A percentile compares a stretch with the other conserved stretches of the same genome.
Conservation (phyloP, 1,140 invertebrate species). For the Atta cephalotes region DNA sequence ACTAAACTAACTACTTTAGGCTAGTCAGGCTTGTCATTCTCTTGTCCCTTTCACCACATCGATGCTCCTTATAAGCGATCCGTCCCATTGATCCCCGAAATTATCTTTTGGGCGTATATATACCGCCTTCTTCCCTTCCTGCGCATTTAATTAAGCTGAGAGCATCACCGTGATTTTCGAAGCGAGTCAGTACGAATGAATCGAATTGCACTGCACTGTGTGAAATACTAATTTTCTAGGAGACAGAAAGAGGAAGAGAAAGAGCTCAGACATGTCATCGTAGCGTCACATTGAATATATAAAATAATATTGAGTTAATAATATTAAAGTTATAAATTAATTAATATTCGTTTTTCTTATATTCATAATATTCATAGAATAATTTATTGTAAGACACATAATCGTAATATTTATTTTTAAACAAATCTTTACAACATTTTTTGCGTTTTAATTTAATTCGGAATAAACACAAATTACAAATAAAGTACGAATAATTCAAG, state of each 20-base stretch:
- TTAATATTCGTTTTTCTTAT: constrained; percentile 7
- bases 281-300: background rate
- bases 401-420: background rate
- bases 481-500: background rate
- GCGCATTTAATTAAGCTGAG: constrained; percentile 81
- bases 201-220: constrained; percentile 66
- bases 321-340: background rate
- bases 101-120: constrained; percentile 61
- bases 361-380: constrained; percentile 8
- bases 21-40: constrained; percentile 73
- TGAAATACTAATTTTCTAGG: constrained; percentile 51
- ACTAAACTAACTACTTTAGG: constrained; percentile 82
- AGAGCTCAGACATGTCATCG: background rate
- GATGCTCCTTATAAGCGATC: constrained; percentile 71
- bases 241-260: background rate
- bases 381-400: background rate
- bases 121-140: constrained; percentile 58
- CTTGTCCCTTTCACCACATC: constrained; percentile 72
- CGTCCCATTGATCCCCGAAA: constrained; percentile 49
- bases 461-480: background rate
- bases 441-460: background rate
- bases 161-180: constrained; percentile 73
- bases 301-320: constrained; percentile 4
- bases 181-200: constrained; percentile 48
- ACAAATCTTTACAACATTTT: constrained; percentile 32